Percentiles rank a stretch among this genome's conserved stretches.
Conservation (phyloP, 2,797 vertebrate species). For the Periophthalmus magnuspinnatus region DNA sequence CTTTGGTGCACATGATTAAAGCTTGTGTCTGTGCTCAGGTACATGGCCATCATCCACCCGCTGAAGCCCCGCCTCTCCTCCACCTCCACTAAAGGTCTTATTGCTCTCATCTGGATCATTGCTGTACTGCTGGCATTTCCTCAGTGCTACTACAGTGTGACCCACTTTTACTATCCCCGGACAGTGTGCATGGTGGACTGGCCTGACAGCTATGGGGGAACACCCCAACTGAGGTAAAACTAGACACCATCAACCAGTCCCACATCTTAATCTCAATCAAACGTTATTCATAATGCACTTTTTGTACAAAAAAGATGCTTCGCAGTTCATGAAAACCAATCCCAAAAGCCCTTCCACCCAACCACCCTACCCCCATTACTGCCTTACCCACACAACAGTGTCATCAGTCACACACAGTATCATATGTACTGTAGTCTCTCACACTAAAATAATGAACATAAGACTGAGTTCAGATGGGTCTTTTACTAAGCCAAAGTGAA, state of each 20-base stretch:
- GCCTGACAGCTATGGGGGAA: constrained; percentile 82
- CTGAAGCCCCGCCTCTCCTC: constrained; percentile 89
- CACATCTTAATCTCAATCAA: background rate
- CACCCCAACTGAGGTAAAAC: constrained; percentile 80
- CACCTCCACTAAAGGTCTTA: constrained; percentile 82
- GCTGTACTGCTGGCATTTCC: constrained; percentile 88
- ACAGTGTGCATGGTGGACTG: constrained; percentile 87
- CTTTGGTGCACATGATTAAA: background rate
- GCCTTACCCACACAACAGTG: no score
- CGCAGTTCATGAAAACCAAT: no score
- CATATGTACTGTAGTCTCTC: no score
- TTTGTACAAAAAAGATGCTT: no score
- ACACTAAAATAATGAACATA: no score
- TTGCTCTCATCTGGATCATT: constrained; percentile 87
- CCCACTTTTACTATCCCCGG: constrained; percentile 75
- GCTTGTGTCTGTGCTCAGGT: constrained; percentile 70
- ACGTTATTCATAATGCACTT: no score
- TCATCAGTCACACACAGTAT: no score
- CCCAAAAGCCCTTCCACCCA: no score
- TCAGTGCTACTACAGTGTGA: constrained; percentile 88
- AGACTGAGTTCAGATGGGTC: no score
- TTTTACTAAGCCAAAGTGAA: no score
- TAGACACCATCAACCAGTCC: background rate
- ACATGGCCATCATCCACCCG: constrained; percentile 91
- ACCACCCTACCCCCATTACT: no score